phyloP scores from a whole-genome alignment of 2,797 vertebrate species.

The Enteromius mattozi region DNA sequence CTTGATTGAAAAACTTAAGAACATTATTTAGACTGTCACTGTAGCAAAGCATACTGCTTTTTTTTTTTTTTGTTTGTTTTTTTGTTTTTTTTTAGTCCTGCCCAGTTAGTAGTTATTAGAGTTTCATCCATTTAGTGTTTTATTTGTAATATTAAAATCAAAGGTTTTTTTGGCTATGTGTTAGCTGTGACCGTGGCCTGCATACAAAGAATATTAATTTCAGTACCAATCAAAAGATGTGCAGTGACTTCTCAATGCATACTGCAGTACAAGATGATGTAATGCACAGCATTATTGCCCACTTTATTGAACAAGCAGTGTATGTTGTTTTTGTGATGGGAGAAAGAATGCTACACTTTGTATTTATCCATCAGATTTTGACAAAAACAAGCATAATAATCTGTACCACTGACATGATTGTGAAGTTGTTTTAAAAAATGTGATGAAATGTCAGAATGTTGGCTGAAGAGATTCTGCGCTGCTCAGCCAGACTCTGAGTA shows the following conservation, averaged over 20 bases:
- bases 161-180: background rate
- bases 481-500: constrained; percentile 20
- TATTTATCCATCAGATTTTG: background rate
- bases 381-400: constrained; percentile 31
- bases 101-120: background rate
- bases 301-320: constrained; percentile 35
- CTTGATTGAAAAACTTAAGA: background rate
- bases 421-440: constrained; percentile 28
- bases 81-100: background rate
- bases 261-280: constrained; percentile 40
- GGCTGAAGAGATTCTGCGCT: constrained; percentile 21
- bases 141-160: constrained; percentile 7
- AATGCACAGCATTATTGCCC: constrained; percentile 42
- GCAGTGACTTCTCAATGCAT: constrained; percentile 21
- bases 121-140: background rate
- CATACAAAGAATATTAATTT: background rate
- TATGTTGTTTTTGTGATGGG: constrained; percentile 40
- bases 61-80: no score
- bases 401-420: constrained; percentile 27
- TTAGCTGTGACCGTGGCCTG: background rate
- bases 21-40: background rate
- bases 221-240: background rate
- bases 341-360: constrained; percentile 31
- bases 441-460: constrained; percentile 47
- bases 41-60: background rate